phyloP scores from a whole-genome alignment of 2,113 vertebrate genomes.

The Petrocephalus microphthalmus region DNA sequence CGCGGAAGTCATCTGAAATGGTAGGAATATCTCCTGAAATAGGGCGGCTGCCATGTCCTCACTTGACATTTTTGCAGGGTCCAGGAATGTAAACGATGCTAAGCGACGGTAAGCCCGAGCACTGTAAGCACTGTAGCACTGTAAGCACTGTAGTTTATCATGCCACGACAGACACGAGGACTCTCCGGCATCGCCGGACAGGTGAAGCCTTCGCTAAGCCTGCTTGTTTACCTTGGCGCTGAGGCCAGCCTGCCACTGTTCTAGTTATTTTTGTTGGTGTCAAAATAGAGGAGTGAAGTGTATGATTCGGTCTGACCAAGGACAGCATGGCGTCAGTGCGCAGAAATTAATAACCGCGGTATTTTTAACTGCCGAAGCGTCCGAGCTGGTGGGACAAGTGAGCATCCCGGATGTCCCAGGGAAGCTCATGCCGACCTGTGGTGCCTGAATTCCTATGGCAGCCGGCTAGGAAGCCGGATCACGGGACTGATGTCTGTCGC shows the following conservation, averaged over 20 bases:
- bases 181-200: neutral
- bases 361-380: constrained; percentile 44
- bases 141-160: neutral
- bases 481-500: neutral
- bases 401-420: neutral
- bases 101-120: neutral
- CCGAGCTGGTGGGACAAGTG: neutral
- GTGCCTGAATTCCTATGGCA: neutral
- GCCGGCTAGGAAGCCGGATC: neutral
- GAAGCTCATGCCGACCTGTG: neutral
- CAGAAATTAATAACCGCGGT: constrained; percentile 50
- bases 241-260: constrained; percentile 15
- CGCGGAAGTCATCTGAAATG: neutral
- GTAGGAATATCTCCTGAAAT: neutral
- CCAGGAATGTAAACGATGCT: neutral
- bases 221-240: constrained; percentile 38
- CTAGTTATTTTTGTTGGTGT: constrained; percentile 40
- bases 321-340: constrained; percentile 49
- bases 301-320: constrained; percentile 45
- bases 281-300: constrained; percentile 43
- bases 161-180: neutral
- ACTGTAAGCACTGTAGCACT: no score
- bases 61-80: neutral
- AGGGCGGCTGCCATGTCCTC: neutral
- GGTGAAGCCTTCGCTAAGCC: neutral